These are phyloP conservation scores for Caenorhabditis plicata DNA, from an alignment of 2,888 invertebrate species.

Conservation along the genomic window DNA sequence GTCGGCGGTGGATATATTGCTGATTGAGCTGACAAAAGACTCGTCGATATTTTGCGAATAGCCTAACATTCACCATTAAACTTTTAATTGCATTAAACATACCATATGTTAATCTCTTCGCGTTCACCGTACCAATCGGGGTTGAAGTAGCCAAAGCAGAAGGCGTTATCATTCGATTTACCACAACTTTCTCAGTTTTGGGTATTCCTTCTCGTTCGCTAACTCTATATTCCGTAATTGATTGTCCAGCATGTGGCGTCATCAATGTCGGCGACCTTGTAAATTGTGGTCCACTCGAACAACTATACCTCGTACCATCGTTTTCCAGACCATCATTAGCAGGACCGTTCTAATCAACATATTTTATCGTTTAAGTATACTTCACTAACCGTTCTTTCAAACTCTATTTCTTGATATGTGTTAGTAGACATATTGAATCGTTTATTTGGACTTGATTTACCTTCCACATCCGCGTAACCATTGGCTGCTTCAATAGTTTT, in stretches of 20 bases:
- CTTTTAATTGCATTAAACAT: background rate
- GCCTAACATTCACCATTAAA: slow-evolving; percentile 4
- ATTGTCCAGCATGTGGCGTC: slow-evolving; percentile 35
- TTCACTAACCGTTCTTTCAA: slow-evolving; percentile 16
- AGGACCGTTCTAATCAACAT: too few species aligned
- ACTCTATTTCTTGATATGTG: slow-evolving; percentile 24
- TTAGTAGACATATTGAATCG: slow-evolving; percentile 9
- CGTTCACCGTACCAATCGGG: slow-evolving; percentile 27
- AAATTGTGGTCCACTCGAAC: slow-evolving; percentile 20
- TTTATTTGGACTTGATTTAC: slow-evolving; percentile 3
- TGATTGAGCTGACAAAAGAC: slow-evolving; percentile 42
- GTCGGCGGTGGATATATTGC: slow-evolving; percentile 30
- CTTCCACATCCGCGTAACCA: slow-evolving; percentile 15
- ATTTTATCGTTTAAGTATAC: too few species aligned
- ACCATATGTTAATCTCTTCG: background rate
- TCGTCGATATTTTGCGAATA: too few species aligned
- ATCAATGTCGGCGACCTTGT: slow-evolving; percentile 27
- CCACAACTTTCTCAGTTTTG: slow-evolving; percentile 26
- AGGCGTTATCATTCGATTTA: slow-evolving; percentile 17
- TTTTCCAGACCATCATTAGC: too few species aligned
- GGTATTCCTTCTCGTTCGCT: slow-evolving; percentile 25
- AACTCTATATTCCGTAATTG: slow-evolving; percentile 30
- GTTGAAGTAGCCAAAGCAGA: slow-evolving; percentile 34
- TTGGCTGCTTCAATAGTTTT: slow-evolving; percentile 15
- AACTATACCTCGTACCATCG: slow-evolving; percentile 15